Conservation (phyloP, 2,113 vertebrate species). For the Rhinogobius similis region DNA sequence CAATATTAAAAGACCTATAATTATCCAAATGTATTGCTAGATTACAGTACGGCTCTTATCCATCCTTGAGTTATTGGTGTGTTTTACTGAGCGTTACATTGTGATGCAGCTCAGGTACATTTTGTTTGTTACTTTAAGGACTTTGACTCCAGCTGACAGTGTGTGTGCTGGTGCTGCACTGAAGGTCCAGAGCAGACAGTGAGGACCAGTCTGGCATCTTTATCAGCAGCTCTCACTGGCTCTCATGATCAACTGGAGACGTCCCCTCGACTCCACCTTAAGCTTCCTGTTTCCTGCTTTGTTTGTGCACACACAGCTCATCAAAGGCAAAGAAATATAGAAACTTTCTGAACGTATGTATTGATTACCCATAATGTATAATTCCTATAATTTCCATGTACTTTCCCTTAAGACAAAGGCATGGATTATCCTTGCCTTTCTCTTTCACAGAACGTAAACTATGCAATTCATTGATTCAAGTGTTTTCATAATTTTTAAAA, state of each 20-base stretch:
- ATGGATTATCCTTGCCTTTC: too few species aligned
- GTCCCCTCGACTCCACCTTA: slow-evolving; percentile 22
- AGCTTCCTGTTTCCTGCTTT: slow-evolving; percentile 11
- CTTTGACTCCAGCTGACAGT: slow-evolving; percentile 7
- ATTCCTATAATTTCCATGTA: neutral
- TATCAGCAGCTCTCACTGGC: slow-evolving; percentile 25
- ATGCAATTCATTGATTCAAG: too few species aligned
- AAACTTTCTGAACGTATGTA: neutral
- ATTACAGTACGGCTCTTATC: neutral
- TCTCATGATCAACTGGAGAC: slow-evolving; percentile 20
- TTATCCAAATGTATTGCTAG: neutral
- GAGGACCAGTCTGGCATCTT: slow-evolving; percentile 37
- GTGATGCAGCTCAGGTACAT: neutral
- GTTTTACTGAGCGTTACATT: neutral
- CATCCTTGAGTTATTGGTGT: neutral
- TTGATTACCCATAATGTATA: neutral
- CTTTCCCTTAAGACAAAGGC: too few species aligned
- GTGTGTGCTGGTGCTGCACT: neutral
- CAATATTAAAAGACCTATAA: neutral
- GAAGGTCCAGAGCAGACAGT: slow-evolving; percentile 24
- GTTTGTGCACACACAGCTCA: neutral
- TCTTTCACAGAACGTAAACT: too few species aligned
- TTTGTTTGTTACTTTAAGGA: slow-evolving; percentile 15
- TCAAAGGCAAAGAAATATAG: neutral
- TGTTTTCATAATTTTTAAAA: too few species aligned